Base-by-base conservation (phyloP, 2,888 invertebrate species). In the Eurois occulta region DNA sequence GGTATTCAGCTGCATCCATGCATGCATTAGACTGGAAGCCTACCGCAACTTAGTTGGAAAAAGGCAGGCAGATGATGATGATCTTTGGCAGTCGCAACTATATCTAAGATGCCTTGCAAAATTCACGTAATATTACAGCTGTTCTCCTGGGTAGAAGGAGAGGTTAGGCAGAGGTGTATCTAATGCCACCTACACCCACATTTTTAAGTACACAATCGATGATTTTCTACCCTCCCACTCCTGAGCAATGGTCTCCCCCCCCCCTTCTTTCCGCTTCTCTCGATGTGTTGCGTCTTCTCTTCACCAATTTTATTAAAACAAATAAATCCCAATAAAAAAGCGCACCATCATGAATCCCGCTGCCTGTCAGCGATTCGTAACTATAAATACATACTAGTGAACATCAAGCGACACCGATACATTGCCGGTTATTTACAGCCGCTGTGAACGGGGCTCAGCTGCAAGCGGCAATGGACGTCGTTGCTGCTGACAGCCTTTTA, bases 371-470 rank as follows among this genome's bases (percentile, higher is more conserved):
- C 84, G 35, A 86, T 86, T 66, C 70, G 80, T 80, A 77, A 86
- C 86, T 82, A 87, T 81, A 87, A 85, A 86, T 86, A 86, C 75
- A 62, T 64, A 60, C 41, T 71, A 73, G 75, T 60, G 32, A 43
- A 76, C 75, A 66, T 88, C 70, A 87, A 58, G 41, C 55, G 66
- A 62, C 48, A 72, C 62, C 75, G 65, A 85, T 88, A 84, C 87
- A 88, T 88, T 81, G 87, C 83, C 43, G 38, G 79, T 90, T 91
- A 89, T 91, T 89, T 89, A 91, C 86, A 78, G 78, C 65, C 32
- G 48, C 70, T 58, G 82, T 81, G 66, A 68, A 48, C 43, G 74
- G 24, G 80, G 38, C 84, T 73, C 90, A 91, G 90, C 88, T 90
- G 90, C 74, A 78, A 43, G 75, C 80, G 75, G 89, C 88, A 87